phyloP scores from a whole-genome alignment of 2,888 invertebrate species.

The Drosophila ustulata region DNA sequence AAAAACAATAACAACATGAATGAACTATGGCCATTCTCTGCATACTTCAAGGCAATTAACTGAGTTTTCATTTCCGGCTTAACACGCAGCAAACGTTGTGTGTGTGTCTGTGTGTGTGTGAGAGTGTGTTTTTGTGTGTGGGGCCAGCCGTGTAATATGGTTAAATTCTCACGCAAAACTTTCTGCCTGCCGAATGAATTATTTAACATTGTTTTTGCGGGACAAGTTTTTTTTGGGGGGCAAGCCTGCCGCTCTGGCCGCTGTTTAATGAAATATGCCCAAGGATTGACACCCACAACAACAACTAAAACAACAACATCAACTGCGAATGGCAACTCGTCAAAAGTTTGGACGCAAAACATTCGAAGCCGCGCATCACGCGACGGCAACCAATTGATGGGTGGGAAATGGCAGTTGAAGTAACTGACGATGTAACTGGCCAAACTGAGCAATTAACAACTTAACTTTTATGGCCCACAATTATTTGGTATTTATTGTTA shows the following conservation, averaged over 20 bases:
- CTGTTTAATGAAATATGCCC: conserved; percentile 63
- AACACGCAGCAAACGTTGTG: conserved; percentile 61
- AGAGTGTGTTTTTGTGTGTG: conserved; percentile 1
- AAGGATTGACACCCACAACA: conserved; percentile 49
- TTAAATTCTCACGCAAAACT: conserved; percentile 76
- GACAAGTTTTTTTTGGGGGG: conserved; percentile 34
- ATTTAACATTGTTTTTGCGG: conserved; percentile 70
- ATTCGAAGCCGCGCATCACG: conserved; percentile 46
- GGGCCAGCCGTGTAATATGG: conserved; percentile 64
- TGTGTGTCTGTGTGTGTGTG: not conserved
- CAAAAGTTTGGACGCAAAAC: conserved; percentile 40
- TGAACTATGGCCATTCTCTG: conserved; percentile 48
- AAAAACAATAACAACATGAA: conserved; percentile 37
- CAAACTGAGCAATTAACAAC: conserved; percentile 71
- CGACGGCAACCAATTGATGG: conserved; percentile 38
- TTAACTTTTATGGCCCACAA: conserved; percentile 75
- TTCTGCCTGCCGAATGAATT: conserved; percentile 69
- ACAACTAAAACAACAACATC: conserved; percentile 25
- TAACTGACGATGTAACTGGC: conserved; percentile 23
- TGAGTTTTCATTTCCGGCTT: conserved; percentile 71
- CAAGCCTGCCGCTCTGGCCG: conserved; percentile 12
- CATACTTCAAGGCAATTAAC: conserved; percentile 78
- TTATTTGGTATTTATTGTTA: conserved; percentile 75
- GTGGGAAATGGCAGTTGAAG: not conserved
- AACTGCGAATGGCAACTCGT: conserved; percentile 44